These are phyloP conservation scores for Apeltes quadracus DNA, from an alignment of 2,113 vertebrate genomes.

Conservation along the genomic window DNA sequence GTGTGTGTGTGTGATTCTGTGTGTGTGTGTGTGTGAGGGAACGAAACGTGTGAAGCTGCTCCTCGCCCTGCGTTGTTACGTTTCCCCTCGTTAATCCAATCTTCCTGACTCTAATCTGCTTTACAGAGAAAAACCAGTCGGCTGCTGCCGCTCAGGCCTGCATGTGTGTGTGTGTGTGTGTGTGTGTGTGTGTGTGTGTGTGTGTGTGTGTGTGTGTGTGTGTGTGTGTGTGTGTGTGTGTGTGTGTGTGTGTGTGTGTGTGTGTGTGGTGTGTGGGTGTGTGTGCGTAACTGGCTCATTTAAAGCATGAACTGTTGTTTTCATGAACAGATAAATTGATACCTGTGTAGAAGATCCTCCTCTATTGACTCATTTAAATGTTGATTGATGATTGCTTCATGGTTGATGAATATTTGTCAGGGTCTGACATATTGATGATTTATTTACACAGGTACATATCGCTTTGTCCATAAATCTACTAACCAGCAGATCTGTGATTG, in stretches of 20 bases:
- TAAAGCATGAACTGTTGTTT: conserved; percentile 1
- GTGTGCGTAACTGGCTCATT: not conserved
- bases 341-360: no score
- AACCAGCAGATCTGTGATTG: no score
- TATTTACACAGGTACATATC: not conserved
- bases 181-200: conserved; percentile 4
- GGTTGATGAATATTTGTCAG: no score
- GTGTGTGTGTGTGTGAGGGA: no score
- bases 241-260: conserved; percentile 26
- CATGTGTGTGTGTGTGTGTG: not conserved
- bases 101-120: conserved; percentile 54
- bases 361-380: not conserved
- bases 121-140: conserved; percentile 46
- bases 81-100: conserved; percentile 46
- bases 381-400: no score
- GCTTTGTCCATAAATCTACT: not conserved
- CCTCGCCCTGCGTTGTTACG: no score
- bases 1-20: no score
- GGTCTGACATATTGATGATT: no score
- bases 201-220: conserved; percentile 16
- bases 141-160: conserved; percentile 28
- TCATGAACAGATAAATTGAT: not conserved
- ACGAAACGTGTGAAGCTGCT: not conserved
- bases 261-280: no score
- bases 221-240: conserved; percentile 31